Evolutionary conservation across 2,113 vertebrate genomes (phyloP), one percentile per base, ranked within the genome.

Genomic region (Sebastes schlegelii): DNA sequence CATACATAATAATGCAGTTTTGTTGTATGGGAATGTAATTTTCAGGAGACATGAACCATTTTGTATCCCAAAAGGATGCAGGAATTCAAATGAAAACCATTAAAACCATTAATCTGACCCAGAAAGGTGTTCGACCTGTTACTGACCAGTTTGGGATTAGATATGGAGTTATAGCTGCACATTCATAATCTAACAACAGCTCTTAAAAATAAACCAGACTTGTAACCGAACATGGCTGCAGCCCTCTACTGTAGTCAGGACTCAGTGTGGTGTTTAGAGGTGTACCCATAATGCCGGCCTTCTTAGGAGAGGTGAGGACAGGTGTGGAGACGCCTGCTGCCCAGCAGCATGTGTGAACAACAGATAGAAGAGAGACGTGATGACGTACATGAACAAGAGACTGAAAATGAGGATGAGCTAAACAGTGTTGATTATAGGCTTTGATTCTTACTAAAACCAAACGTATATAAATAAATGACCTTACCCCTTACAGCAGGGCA

Each of bases 231-330:
- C 34, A 34, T 34, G 34, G 34, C 34, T 34, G 34, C 34, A 34
- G 34, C 34, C 34, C 34, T 34, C 34, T 34, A 34, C 34, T 34
- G 34, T 34, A 34, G 34, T 34, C 34, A 34, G 34, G 34, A 34
- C 34, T 34, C 34, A 34, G 58, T 67, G 61, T 61, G 12, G 23
- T 74, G 69, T 34, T 26, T 16, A 10, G 57, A 77, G 17, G 40
- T 68, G 4, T 88, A 91, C 88, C 86, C 46, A 9, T 52, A 19
- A 70, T 0, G 76, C 21, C 76, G 86, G 86, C 61, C 88, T 89
- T 95, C 85, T 89, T 90, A 61, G 86, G 87, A 54, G 88, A 82
- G 57, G 71, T 65, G 88, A 65, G 83, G 4, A 74, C 69, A 78
- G 90, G 79, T 8, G 87, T 80, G 63, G 87, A 62, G 85, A 77